Evolutionary conservation across 2,113 vertebrate species (phyloP).

Genomic region (Periophthalmodon schlosseri): DNA sequence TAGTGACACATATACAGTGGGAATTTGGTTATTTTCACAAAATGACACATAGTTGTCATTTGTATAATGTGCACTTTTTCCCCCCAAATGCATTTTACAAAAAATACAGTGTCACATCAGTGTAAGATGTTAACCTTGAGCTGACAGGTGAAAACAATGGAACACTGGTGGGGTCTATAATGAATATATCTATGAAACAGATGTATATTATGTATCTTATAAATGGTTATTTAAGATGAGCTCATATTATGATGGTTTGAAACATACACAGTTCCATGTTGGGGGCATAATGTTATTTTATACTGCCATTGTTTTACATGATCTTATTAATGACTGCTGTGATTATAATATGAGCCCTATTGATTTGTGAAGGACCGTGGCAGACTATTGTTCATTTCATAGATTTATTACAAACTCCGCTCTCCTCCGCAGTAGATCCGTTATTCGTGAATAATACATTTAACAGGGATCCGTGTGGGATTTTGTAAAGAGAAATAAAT

Average conservation of each 20-base stretch:
- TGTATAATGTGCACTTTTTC: too few relatives aligned
- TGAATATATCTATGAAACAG: neutral
- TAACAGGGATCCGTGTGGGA: neutral
- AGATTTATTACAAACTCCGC: neutral
- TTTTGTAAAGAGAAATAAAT: neutral
- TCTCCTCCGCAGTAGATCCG: neutral
- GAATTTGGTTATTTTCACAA: too few relatives aligned
- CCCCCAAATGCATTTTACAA: too few relatives aligned
- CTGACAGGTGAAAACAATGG: too few relatives aligned
- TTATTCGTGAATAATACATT: neutral
- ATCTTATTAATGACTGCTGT: neutral
- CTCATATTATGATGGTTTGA: too few relatives aligned
- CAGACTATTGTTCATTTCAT: neutral
- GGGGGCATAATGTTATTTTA: neutral
- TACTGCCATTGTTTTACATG: neutral
- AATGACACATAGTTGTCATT: too few relatives aligned
- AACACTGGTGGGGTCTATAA: too few relatives aligned
- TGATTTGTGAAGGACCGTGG: neutral
- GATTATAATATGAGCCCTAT: neutral
- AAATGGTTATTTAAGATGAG: neutral
- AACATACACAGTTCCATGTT: neutral
- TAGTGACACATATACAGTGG: too few relatives aligned
- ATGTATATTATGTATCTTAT: neutral
- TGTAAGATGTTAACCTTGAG: too few relatives aligned
- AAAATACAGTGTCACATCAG: too few relatives aligned